phyloP scores from a whole-genome alignment of 1,140 invertebrate genomes.

The Ostrea edulis region DNA sequence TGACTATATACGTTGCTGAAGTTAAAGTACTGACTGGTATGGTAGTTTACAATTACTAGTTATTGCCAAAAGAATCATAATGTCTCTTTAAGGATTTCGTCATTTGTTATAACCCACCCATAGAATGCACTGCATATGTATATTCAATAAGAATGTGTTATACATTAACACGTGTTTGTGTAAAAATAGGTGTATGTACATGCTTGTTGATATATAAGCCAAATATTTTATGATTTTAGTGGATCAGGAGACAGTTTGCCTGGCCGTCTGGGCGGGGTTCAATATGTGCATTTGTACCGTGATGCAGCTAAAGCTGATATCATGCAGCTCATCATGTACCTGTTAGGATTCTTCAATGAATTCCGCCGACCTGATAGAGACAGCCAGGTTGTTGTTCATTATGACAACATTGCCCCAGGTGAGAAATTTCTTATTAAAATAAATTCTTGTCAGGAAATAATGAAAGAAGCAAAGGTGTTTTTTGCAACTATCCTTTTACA shows the following conservation, averaged over 20 bases:
- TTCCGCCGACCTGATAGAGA: slow-evolving; percentile 57
- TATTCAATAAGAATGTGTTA: too few species aligned
- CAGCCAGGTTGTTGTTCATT: slow-evolving; percentile 48
- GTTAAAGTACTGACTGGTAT: too few species aligned
- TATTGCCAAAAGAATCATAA: too few species aligned
- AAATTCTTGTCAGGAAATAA: too few species aligned
- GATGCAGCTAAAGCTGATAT: slow-evolving; percentile 54
- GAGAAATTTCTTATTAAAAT: neutral
- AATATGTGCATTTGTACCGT: slow-evolving; percentile 49
- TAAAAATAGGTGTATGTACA: neutral
- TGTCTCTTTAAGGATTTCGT: too few species aligned
- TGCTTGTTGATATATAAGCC: neutral
- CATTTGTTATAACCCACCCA: too few species aligned
- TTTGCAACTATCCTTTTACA: too few species aligned
- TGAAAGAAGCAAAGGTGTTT: too few species aligned
- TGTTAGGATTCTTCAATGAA: slow-evolving; percentile 52
- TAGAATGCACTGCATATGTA: too few species aligned
- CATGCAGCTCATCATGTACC: slow-evolving; percentile 54
- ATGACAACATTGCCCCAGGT: slow-evolving; percentile 53
- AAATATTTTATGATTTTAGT: slow-evolving; percentile 7
- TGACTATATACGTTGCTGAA: neutral
- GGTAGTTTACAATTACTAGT: too few species aligned
- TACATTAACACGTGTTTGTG: neutral
- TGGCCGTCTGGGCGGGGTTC: slow-evolving; percentile 43
- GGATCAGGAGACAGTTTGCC: slow-evolving; percentile 51